These are phyloP conservation scores for Alca torda DNA, from an alignment of 2,797 vertebrate species.

Conservation along the genomic window DNA sequence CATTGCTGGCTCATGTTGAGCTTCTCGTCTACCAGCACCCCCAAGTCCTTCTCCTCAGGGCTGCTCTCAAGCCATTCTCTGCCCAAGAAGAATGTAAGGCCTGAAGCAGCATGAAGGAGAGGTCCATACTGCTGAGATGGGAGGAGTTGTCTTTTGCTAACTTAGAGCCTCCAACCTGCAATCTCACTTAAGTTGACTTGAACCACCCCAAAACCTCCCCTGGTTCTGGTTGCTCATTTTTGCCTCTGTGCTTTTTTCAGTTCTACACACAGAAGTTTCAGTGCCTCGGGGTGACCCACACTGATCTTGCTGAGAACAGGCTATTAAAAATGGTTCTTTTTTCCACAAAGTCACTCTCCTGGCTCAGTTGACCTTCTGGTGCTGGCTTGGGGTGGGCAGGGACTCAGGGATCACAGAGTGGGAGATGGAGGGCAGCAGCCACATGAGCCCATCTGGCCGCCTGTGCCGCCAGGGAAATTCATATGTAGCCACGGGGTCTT, in stretches of 20 bases:
- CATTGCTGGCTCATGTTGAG: too few species aligned
- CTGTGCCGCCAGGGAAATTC: neutral
- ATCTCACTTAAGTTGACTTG: neutral
- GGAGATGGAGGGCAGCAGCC: neutral
- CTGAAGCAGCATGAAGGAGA: neutral
- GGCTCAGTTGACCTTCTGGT: neutral
- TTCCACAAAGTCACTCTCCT: neutral
- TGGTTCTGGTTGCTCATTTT: neutral
- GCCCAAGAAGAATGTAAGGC: too few species aligned
- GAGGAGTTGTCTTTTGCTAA: neutral
- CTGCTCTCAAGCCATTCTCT: too few species aligned
- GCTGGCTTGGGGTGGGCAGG: accelerated
- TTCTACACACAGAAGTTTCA: neutral
- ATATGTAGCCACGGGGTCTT: neutral
- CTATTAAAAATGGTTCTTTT: neutral
- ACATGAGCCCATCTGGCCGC: neutral
- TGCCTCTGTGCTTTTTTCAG: neutral
- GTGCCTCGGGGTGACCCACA: neutral
- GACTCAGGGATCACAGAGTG: neutral
- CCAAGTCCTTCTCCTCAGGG: too few species aligned
- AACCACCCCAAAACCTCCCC: neutral
- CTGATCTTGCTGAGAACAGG: neutral
- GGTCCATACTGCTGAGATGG: neutral
- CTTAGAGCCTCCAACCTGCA: neutral
- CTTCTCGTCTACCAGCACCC: too few species aligned